phyloP scores from a whole-genome alignment of 2,888 invertebrate species.

The Sthenelais limicola region DNA sequence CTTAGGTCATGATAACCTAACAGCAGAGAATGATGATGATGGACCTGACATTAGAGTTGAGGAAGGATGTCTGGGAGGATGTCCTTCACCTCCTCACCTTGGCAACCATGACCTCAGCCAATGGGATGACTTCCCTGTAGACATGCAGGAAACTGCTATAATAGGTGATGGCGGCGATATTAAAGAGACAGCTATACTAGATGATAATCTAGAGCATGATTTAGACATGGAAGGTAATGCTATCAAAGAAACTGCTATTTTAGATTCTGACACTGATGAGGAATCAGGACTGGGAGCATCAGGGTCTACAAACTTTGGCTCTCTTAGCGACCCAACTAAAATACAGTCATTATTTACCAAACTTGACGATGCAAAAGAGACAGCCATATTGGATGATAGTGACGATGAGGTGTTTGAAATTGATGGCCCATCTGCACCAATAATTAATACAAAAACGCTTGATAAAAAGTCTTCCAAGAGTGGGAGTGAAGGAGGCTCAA shows the following conservation, averaged over 20 bases:
- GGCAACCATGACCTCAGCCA: neutral
- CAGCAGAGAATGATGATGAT: slow-evolving; percentile 1
- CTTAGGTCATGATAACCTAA: slow-evolving; percentile 10
- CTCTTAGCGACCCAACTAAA: slow-evolving; percentile 7
- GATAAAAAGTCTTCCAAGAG: slow-evolving; percentile 33
- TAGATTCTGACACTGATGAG: slow-evolving; percentile 29
- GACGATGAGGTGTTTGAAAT: slow-evolving; percentile 40
- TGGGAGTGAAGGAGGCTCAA: slow-evolving; percentile 16
- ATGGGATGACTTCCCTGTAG: slow-evolving; percentile 33
- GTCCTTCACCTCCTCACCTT: neutral
- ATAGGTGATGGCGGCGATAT: slow-evolving; percentile 25
- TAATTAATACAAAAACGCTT: neutral
- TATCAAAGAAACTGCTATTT: slow-evolving; percentile 36
- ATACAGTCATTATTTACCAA: slow-evolving; percentile 17
- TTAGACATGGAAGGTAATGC: slow-evolving; percentile 18
- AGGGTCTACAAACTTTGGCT: slow-evolving; percentile 10
- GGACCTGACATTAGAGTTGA: neutral
- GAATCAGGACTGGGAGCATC: neutral
- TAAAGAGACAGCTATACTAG: slow-evolving; percentile 31
- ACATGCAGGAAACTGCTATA: slow-evolving; percentile 42
- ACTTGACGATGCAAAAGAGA: slow-evolving; percentile 42
- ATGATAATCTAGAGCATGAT: slow-evolving; percentile 25
- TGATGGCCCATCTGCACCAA: slow-evolving; percentile 6
- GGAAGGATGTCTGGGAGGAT: slow-evolving; percentile 30
- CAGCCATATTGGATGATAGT: slow-evolving; percentile 37